Base-by-base conservation (phyloP, 2,113 vertebrate genomes). In the Stegastes partitus region DNA sequence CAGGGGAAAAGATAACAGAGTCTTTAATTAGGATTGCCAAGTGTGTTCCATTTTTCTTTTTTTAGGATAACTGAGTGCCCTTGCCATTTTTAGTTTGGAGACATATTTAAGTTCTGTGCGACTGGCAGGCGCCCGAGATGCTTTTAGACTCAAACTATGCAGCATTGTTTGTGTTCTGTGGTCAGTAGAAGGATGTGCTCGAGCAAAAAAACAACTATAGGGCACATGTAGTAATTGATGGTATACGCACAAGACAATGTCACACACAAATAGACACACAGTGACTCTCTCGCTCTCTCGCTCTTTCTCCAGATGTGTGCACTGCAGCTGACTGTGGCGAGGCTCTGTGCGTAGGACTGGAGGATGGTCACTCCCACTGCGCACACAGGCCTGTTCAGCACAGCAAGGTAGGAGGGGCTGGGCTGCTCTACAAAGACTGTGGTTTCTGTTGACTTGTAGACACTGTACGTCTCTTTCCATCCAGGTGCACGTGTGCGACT, bases 321-420 rank as follows among this genome's bases (percentile, higher is more conserved):
- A 25, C 67, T 68, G 87, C 81, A 79, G 86, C 84, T 22, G 91
- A 91, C 1, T 54, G 62, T 11, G 80, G 74, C 0, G 72, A 69
- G 50, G 63, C 90, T 5, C 44, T 64, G 53, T 74, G 57, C 53
- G 67, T 87, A 66, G 82, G 81, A 67, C 59, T 79, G 77, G 86
- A 93, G 77, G 78, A 77, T n/a, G 80, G 75, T 85, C 88, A 68
- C 76, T 75, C 82, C 50, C 89, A 73, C 80, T 82, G 77, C 34
- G 53, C 79, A 81, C 91, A 87, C 79, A 88, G 89, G 82, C 80
- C 89, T 11, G 89, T 92, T 54, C 93, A 93, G 69, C 92, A 91
- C 89, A 94, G 93, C 88, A 93, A 94, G 94, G 94, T 94, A 91
- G 84, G 91, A 67, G 39, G 74, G 23, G 58, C 47, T 28, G 4